Percentiles rank a stretch among this genome's conserved stretches.
Conservation (phyloP, 92 coral and sea anemone genomes). For the Parazoanthus atlanticus region DNA sequence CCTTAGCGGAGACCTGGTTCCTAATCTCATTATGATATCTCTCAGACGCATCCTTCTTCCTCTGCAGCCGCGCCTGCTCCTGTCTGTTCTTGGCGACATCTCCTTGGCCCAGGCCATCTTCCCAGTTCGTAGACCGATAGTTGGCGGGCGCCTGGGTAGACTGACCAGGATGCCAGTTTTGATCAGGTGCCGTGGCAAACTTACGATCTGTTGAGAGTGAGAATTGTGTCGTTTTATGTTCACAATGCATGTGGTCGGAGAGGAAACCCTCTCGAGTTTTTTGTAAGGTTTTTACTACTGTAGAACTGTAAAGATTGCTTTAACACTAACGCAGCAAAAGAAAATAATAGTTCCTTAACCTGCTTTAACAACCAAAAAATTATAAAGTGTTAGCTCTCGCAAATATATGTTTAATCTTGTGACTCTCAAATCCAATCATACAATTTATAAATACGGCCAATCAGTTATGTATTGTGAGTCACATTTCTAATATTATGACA, state of each 20-base stretch:
- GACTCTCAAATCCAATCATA: neutral
- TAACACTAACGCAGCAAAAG: neutral
- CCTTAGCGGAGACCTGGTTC: slow-evolving; percentile 70
- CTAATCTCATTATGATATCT: slow-evolving; percentile 79
- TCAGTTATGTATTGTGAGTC: neutral
- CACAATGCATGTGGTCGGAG: neutral
- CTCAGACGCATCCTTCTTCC: slow-evolving; percentile 75
- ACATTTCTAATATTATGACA: neutral
- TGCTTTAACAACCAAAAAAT: too few relatives aligned
- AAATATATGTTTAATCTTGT: neutral
- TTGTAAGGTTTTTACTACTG: neutral
- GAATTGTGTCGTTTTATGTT: neutral
- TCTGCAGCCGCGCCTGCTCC: slow-evolving; percentile 67
- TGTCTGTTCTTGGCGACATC: slow-evolving; percentile 69
- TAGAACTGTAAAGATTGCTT: too few relatives aligned
- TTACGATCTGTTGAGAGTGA: slow-evolving; percentile 74
- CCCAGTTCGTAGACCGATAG: slow-evolving; percentile 75
- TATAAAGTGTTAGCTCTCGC: neutral
- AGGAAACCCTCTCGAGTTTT: neutral
- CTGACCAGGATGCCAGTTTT: slow-evolving; percentile 84
- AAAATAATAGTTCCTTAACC: neutral
- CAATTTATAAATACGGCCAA: neutral
- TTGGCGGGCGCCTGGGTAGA: slow-evolving; percentile 46
- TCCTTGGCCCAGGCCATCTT: slow-evolving; percentile 92
- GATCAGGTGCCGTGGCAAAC: slow-evolving; percentile 67